Base-by-base conservation (phyloP, 2,797 vertebrate species). In the Siniperca obscura region DNA sequence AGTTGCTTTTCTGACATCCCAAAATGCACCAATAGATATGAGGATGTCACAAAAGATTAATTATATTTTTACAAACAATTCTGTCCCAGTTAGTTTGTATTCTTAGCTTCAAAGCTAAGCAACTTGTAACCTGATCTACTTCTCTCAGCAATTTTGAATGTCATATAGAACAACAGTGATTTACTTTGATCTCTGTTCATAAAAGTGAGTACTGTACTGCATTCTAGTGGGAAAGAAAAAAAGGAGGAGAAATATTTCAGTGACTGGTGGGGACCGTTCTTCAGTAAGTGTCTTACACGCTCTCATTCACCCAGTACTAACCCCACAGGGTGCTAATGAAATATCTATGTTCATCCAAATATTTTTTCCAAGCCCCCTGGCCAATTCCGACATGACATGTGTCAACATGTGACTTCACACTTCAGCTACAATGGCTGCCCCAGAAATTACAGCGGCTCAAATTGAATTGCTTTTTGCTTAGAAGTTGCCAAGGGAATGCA, bases 241-340 rank as follows among this genome's bases (percentile, higher is more conserved):
- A 4, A 53, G 21, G 50, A 75, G 94, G 74, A 95, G 94, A 93
- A 93, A 93, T 96, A 96, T 96, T 94, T 95, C 90, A 91, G 77
- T 94, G 94, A 95, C 96, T 96, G 92, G 91, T 91, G 92, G 95
- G 93, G 84, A 94, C 94, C 91, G 87, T 96, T 96, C 94, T 94
- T 88, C 84, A 93, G 94, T 93, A 90, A 94, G 91, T 92, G 92
- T 94, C 92, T 94, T 92, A 75, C 93, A 92, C 85, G 95, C 95
- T 94, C 91, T 88, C 81, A 86, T 93, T 96, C 94, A 92, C 88
- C 69, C 93, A 91, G 91, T 92, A 95, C 92, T 90, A 96, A 95
- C 94, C 96, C 97, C 95, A 95, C 95, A 95, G 97, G 97, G 97
- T 96, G 95, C 94, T 97, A 97, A 97, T 98, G 96, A 97, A 98